These are phyloP conservation scores for Brachystomella parvula DNA, from an alignment of 1,140 invertebrate species.

Conservation along the genomic window DNA sequence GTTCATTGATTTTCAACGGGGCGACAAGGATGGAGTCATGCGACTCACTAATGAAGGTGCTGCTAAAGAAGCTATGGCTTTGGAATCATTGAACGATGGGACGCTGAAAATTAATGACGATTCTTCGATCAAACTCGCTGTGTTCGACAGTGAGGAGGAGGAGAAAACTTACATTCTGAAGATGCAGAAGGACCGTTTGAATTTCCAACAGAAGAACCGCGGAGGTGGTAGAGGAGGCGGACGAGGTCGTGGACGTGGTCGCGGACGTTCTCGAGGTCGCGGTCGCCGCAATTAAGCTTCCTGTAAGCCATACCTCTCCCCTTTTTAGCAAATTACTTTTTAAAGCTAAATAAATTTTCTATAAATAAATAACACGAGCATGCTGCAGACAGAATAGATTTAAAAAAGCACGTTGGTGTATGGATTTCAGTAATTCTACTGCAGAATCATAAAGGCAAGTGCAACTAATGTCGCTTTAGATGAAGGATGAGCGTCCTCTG, in stretches of 20 bases:
- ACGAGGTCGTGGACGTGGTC: conserved; percentile 19
- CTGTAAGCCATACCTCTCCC: too few relatives aligned
- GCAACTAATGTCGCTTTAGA: too few relatives aligned
- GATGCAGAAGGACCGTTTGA: conserved; percentile 8
- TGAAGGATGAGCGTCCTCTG: too few relatives aligned
- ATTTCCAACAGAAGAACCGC: conserved; percentile 8
- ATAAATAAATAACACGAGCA: too few relatives aligned
- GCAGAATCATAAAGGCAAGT: too few relatives aligned
- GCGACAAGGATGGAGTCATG: conserved; percentile 24
- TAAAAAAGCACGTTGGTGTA: too few relatives aligned
- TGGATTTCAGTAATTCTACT: too few relatives aligned
- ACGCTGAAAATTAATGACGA: conserved; percentile 13
- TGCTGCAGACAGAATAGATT: too few relatives aligned
- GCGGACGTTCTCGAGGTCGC: conserved; percentile 18
- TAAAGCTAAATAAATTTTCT: too few relatives aligned
- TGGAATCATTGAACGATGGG: conserved; percentile 21
- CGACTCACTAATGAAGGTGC: conserved; percentile 22
- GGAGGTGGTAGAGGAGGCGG: conserved; percentile 23
- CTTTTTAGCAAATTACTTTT: too few relatives aligned
- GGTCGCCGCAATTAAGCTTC: not conserved
- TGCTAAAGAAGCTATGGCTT: conserved; percentile 24
- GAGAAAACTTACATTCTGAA: conserved; percentile 32
- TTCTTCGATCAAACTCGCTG: not conserved
- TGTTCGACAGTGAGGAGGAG: conserved; percentile 18
- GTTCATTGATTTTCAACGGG: conserved; percentile 33